Base-by-base conservation (phyloP, 2,797 vertebrate species). In the Oreochromis grahami region DNA sequence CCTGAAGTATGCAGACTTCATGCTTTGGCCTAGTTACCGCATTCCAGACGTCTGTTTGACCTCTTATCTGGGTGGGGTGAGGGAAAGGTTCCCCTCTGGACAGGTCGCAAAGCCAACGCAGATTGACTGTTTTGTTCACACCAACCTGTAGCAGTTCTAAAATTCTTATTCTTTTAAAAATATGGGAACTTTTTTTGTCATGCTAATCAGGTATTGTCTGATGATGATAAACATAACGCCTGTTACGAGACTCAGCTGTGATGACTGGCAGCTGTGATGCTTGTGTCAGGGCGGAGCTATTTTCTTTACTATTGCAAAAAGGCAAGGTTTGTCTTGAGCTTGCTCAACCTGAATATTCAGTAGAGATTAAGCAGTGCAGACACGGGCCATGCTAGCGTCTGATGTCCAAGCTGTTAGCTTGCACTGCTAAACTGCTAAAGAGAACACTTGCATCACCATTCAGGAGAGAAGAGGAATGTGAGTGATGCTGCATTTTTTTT, bases 111-210 rank as follows among this genome's bases (percentile, higher is more conserved):
- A 41, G 36, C 36, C 36, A 43, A 10, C 1, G 1, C 38, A 70
- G 63, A 43, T 17, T 7, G 41, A 3, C 14, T 45, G 5, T 26
- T 70, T 14, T 43, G 38, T 26, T 70, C 14, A 17, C 38, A 17
- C 26, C 38, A 70, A 17, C 8, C 38, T 26, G 7, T 14, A 41
- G 36, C 21, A 24, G 38, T 68, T 56, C 7, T 24, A 14, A 38
- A 38, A 5, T 14, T 13, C 2, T 7, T 4, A 1, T 4, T 24
- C 0, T 15, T 15, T n/a, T 4, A 51, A 51, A 6, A 24, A 68
- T 24, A 26, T 26, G 24, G 24, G 24, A 26, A 26, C 24, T 26
- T 26, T 26, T 26, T 26, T 26, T 26, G 24, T 26, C 24, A 26
- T 26, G 24, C 24, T 26, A 26, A 26, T 17, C 21, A 15, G 21